Percentiles rank a stretch among this genome's conserved stretches.
Conservation (phyloP, 2,113 vertebrate genomes). For the Alectura lathami region DNA sequence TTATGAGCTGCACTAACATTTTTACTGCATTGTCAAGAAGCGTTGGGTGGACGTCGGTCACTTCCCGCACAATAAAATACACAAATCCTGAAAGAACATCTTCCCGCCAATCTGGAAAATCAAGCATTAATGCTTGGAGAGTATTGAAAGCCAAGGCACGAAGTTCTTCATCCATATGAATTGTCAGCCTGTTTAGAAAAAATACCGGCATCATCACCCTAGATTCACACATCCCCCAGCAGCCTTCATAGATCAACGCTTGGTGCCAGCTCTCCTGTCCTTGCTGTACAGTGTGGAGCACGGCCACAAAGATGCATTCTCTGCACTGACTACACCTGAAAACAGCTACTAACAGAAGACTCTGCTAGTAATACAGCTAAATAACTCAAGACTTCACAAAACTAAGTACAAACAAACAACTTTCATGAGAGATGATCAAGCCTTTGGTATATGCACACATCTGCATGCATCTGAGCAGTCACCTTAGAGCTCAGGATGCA, state of each 20-base stretch:
- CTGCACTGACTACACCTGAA: not conserved
- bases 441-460: not conserved
- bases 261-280: not conserved
- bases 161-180: slow-evolving; percentile 99
- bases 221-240: not conserved
- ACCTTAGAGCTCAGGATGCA: not conserved
- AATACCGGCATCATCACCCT: not conserved
- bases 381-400: not conserved
- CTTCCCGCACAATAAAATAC: slow-evolving; percentile 96
- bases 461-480: not conserved
- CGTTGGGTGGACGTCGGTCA: slow-evolving; percentile 94
- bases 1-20: slow-evolving; percentile 97
- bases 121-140: slow-evolving; percentile 95
- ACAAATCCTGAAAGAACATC: slow-evolving; percentile 97
- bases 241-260: not conserved
- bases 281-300: not conserved
- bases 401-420: not conserved
- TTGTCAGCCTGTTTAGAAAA: slow-evolving; percentile 85
- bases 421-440: not conserved
- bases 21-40: slow-evolving; percentile 97
- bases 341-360: not conserved
- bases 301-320: not conserved
- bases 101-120: slow-evolving; percentile 97
- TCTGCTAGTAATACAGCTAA: not conserved
- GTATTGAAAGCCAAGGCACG: slow-evolving; percentile 97